These are phyloP conservation scores for Fistularia tabacaria DNA, from an alignment of 2,797 vertebrate genomes.

Conservation along the genomic window DNA sequence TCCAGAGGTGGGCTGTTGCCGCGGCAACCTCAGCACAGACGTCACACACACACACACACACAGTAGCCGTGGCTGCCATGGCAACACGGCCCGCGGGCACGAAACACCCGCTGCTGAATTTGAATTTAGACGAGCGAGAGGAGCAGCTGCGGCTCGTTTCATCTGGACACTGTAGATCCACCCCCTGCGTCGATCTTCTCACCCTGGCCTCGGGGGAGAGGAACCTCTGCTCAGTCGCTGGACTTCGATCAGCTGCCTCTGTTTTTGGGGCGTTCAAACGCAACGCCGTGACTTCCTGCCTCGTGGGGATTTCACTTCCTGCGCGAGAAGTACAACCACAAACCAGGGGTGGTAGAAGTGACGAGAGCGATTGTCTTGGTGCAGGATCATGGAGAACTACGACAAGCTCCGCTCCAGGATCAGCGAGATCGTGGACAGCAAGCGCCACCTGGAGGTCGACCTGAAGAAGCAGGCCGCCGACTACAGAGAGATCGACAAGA, in stretches of 20 bases:
- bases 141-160: no score
- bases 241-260: no score
- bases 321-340: no score
- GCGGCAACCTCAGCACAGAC: constrained; percentile 9
- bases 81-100: constrained; percentile 14
- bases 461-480: constrained; percentile 86
- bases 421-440: constrained; percentile 88
- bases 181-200: no score
- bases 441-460: constrained; percentile 87
- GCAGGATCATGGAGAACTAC: constrained; percentile 83
- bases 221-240: no score
- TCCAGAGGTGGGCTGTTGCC: constrained; percentile 79
- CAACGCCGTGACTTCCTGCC: no score
- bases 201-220: no score
- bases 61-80: constrained; percentile 21
- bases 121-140: not conserved
- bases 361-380: no score
- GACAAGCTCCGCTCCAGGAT: constrained; percentile 87
- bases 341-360: no score
- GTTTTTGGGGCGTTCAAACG: no score
- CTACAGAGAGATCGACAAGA: constrained; percentile 91
- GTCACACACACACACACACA: not conserved
- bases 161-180: no score
- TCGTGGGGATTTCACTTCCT: no score
- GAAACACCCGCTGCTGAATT: constrained; percentile 12